Conservation (phyloP, 2,797 vertebrate species). For the Characodon lateralis region DNA sequence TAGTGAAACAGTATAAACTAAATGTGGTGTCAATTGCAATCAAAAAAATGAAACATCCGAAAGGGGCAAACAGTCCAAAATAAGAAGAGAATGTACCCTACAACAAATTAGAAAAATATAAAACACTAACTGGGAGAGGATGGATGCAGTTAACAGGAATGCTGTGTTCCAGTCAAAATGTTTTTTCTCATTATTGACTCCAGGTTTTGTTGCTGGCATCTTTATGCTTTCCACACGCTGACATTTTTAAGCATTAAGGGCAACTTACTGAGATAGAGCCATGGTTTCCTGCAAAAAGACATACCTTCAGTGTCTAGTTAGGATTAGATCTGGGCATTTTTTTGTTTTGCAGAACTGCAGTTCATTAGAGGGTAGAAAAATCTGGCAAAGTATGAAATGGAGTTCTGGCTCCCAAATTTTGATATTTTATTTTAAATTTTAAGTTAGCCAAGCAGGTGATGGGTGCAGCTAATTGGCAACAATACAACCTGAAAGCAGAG, state of each 20-base stretch:
- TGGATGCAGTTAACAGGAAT: slow-evolving; percentile 53
- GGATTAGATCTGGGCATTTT: slow-evolving; percentile 44
- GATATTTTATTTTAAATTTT: background rate
- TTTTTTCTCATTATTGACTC: slow-evolving; percentile 71
- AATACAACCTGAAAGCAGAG: slow-evolving; percentile 44
- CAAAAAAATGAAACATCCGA: background rate
- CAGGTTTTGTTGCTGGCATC: slow-evolving; percentile 63
- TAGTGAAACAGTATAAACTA: background rate
- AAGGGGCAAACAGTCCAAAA: slow-evolving; percentile 2
- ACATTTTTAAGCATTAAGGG: slow-evolving; percentile 43
- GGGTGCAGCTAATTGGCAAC: slow-evolving; percentile 43
- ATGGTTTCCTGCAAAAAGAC: slow-evolving; percentile 25
- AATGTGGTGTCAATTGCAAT: background rate
- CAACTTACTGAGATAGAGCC: slow-evolving; percentile 55
- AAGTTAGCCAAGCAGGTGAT: slow-evolving; percentile 51
- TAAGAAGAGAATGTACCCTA: slow-evolving; percentile 34
- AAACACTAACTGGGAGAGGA: slow-evolving; percentile 35
- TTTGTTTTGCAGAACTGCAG: slow-evolving; percentile 36
- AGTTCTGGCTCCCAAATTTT: slow-evolving; percentile 15
- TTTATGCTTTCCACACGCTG: slow-evolving; percentile 41
- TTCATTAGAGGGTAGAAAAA: slow-evolving; percentile 45
- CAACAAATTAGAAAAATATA: slow-evolving; percentile 25
- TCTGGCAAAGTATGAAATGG: slow-evolving; percentile 42
- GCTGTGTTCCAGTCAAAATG: slow-evolving; percentile 66
- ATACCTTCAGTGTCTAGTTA: slow-evolving; percentile 21